Evolutionary conservation across 2,888 invertebrate species (phyloP).

Genomic region (Scotopteryx bipunctaria): DNA sequence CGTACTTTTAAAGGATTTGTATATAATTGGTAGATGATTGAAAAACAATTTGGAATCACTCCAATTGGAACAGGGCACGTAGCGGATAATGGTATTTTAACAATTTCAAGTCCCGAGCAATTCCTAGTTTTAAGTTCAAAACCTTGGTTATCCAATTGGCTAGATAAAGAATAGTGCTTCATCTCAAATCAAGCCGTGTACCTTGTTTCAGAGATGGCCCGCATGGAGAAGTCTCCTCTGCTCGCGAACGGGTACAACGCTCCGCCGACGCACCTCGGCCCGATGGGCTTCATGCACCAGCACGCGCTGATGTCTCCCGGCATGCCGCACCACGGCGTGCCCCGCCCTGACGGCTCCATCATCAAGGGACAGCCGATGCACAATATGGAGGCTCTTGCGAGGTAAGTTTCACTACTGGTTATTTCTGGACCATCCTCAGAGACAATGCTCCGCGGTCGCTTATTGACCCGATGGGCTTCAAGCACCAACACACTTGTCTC

Average conservation of each 20-base stretch:
- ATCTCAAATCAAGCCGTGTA: constrained; percentile 24
- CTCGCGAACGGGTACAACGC: constrained; percentile 97
- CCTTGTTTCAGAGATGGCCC: constrained; percentile 88
- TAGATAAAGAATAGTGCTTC: constrained; percentile 20
- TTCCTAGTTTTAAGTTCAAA: no score
- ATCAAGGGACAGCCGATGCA: constrained; percentile 94
- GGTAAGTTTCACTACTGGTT: constrained; percentile 81
- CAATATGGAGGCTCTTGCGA: constrained; percentile 95
- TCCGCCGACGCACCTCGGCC: constrained; percentile 94
- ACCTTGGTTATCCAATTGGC: constrained; percentile 13
- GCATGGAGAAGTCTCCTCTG: constrained; percentile 95
- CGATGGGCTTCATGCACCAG: constrained; percentile 97
- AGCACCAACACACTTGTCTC: no score
- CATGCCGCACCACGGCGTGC: constrained; percentile 91
- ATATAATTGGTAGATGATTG: constrained; percentile 43
- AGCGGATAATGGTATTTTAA: background rate
- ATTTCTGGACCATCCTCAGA: no score
- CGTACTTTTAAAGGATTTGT: constrained; percentile 44
- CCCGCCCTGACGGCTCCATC: constrained; percentile 91
- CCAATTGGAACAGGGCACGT: constrained; percentile 7
- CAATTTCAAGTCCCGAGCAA: no score
- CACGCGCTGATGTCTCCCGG: constrained; percentile 95
- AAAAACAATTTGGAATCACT: constrained; percentile 16
- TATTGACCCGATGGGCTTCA: no score
- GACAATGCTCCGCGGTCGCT: no score